Percentiles rank a stretch among this genome's conserved stretches.
phyloP scores from a whole-genome alignment of 2,888 invertebrate species.

The Laspeyria flexula region DNA sequence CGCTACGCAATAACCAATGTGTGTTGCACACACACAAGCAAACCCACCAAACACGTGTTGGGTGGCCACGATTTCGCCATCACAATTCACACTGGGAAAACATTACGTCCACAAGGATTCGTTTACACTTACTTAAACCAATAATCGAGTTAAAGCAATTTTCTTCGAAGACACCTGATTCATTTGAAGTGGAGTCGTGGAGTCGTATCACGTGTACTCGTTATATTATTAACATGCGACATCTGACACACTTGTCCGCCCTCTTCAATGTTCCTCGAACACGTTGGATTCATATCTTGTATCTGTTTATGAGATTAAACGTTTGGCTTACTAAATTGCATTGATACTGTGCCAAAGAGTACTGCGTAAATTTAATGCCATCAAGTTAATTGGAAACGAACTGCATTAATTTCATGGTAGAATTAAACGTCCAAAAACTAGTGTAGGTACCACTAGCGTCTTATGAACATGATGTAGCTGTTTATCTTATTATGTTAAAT shows the following conservation, averaged over 20 bases:
- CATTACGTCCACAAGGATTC: constrained; percentile 23
- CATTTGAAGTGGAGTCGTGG: constrained; percentile 15
- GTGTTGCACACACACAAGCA: constrained; percentile 35
- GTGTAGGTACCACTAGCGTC: not conserved
- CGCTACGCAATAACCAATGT: constrained; percentile 61
- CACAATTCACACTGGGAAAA: constrained; percentile 41
- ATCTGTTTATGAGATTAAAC: constrained; percentile 14
- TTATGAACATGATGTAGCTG: not conserved
- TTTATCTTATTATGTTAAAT: constrained; percentile 1
- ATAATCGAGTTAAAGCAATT: constrained; percentile 28
- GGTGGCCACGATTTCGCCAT: constrained; percentile 44
- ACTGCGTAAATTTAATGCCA: constrained; percentile 12
- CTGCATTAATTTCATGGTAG: constrained; percentile 3
- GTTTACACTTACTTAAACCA: constrained; percentile 20
- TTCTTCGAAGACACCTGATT: constrained; percentile 27
- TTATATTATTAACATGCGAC: constrained; percentile 14
- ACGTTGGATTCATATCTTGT: constrained; percentile 1
- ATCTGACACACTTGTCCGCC: constrained; percentile 17
- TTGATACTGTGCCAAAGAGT: constrained; percentile 35
- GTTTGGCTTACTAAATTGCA: constrained; percentile 27
- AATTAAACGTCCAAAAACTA: constrained; percentile 5
- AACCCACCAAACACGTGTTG: constrained; percentile 58
- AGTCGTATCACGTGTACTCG: constrained; percentile 23
- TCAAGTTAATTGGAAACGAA: constrained; percentile 15
- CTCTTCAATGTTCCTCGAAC: constrained; percentile 13